These are phyloP conservation scores for Symphodus melops DNA, from an alignment of 2,113 vertebrate species.

Conservation along the genomic window DNA sequence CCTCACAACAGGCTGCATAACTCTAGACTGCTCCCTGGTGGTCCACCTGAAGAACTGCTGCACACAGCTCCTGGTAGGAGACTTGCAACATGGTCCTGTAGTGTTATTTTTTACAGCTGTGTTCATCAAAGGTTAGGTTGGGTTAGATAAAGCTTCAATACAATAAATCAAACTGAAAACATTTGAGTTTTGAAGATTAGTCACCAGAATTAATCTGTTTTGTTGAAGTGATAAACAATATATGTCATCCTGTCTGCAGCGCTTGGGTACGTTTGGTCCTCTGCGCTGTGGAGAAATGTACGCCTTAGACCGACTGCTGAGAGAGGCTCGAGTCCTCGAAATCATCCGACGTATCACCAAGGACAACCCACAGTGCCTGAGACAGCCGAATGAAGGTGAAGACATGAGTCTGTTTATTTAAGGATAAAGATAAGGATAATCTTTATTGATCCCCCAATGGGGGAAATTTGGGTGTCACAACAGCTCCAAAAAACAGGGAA, in stretches of 20 bases:
- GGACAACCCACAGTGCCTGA: conserved; percentile 69
- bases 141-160: background rate
- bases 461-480: no score
- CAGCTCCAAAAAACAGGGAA: no score
- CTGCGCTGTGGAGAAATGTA: conserved; percentile 96
- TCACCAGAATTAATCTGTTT: no score
- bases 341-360: conserved; percentile 84
- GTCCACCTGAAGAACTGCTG: conserved; percentile 91
- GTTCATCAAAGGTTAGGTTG: background rate
- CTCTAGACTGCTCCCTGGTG: conserved; percentile 88
- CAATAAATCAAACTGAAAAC: no score
- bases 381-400: conserved; percentile 86
- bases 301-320: conserved; percentile 91
- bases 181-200: no score
- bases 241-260: conserved; percentile 73
- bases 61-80: conserved; percentile 89
- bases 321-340: conserved; percentile 88
- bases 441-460: no score
- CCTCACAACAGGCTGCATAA: conserved; percentile 87
- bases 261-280: conserved; percentile 93
- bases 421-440: no score
- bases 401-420: no score
- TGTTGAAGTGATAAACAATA: no score
- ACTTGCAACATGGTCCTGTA: background rate
- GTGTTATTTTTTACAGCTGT: background rate